Conservation (phyloP, 2,797 vertebrate species). For the Adrianichthys oophorus region DNA sequence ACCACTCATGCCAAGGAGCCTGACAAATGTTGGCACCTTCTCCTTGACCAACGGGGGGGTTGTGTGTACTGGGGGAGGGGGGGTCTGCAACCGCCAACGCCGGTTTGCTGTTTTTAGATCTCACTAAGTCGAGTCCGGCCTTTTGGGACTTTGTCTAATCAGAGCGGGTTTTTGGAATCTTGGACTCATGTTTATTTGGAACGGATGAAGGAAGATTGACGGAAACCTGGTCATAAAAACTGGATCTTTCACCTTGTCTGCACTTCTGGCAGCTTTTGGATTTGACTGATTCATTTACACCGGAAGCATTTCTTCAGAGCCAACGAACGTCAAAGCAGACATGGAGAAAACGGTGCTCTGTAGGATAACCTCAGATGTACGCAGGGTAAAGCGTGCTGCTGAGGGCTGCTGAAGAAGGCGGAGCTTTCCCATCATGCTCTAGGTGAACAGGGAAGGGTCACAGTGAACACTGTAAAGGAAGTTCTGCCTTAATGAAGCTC, state of each 20-base stretch:
- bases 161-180: slow-evolving; percentile 53
- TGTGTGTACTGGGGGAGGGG: slow-evolving; percentile 25
- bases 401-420: slow-evolving; percentile 58
- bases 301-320: slow-evolving; percentile 64
- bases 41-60: slow-evolving; percentile 65
- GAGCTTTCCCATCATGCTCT: slow-evolving; percentile 67
- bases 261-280: slow-evolving; percentile 62
- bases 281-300: slow-evolving; percentile 64
- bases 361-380: slow-evolving; percentile 45
- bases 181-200: slow-evolving; percentile 30
- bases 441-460: slow-evolving; percentile 58
- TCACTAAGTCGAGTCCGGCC: slow-evolving; percentile 61
- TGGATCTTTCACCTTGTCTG: slow-evolving; percentile 50
- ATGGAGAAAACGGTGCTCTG: slow-evolving; percentile 72
- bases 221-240: slow-evolving; percentile 35
- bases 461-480: slow-evolving; percentile 47
- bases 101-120: slow-evolving; percentile 72
- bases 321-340: slow-evolving; percentile 51
- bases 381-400: slow-evolving; percentile 32
- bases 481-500: slow-evolving; percentile 69
- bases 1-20: slow-evolving; percentile 70
- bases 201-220: slow-evolving; percentile 49
- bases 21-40: slow-evolving; percentile 80
- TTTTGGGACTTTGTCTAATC: slow-evolving; percentile 58
- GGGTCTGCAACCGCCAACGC: slow-evolving; percentile 57